Percentiles rank a stretch among this genome's conserved stretches.
Conservation (phyloP, 2,797 vertebrate species). For the Etheostoma perlongum region DNA sequence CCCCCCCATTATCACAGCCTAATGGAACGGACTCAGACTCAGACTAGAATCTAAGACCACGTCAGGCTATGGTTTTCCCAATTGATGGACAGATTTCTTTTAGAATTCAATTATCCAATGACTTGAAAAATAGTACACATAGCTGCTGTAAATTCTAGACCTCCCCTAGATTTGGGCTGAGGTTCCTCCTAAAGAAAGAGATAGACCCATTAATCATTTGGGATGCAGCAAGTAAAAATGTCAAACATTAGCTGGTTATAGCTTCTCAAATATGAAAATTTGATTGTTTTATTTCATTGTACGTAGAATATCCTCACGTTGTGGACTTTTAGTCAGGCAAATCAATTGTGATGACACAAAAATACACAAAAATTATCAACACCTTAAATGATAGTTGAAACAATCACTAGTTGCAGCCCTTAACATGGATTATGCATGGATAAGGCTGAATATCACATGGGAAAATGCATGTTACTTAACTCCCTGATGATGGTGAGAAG, state of each 20-base stretch:
- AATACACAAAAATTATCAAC: not conserved
- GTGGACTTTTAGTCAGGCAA: not conserved
- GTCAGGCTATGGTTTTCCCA: no score
- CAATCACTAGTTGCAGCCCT: not conserved
- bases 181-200: no score
- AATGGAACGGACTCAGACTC: no score
- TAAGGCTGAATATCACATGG: conserved; percentile 18
- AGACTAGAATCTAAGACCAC: no score
- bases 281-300: not conserved
- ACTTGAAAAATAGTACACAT: no score
- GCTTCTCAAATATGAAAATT: not conserved
- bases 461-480: conserved; percentile 49
- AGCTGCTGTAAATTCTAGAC: no score
- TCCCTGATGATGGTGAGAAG: conserved; percentile 36
- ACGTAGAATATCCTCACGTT: not conserved
- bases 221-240: not conserved
- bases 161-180: no score
- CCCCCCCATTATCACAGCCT: no score
- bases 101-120: no score
- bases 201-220: not conserved
- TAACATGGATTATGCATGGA: conserved; percentile 29
- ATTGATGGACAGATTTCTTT: no score
- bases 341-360: not conserved
- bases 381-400: not conserved
- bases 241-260: not conserved